Base-by-base conservation (phyloP, 2,888 invertebrate species). In the Drosophila fungiperda region DNA sequence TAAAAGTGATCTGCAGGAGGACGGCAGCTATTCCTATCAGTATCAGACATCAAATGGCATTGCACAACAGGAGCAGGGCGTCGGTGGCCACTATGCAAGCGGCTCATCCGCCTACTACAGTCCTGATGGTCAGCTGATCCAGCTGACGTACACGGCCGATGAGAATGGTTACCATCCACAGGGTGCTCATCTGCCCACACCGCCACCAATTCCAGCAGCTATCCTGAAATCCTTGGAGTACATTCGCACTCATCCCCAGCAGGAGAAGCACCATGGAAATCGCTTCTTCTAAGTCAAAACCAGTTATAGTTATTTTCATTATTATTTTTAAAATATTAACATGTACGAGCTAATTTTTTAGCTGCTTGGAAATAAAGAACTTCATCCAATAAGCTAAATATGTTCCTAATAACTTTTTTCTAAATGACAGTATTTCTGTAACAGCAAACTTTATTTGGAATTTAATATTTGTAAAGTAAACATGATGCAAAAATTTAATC, bases 41-140 rank as follows among this genome's bases (percentile, higher is more conserved):
- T 95, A 90, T 86, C 93, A 95, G 80, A 95, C 95, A 76, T 93
- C 93, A 20, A 95, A 96, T 85, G 95, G 95, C 26, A 96, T 96
- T 87, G 68, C 90, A 0, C 95, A 92, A 7, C 94, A 95, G 78
- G 95, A 95, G 83, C 77, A 87, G 23, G 96, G 95, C 72, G 91
- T 83, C 20, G 92, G 95, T 77, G 94, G 94, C 89, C 94, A 94
- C 83, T 87, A 91, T 53, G 95, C 94, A 20, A 93, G 94, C 64
- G 96, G 96, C 32, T 91, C 92, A 6, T 94, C 93, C 88, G 86
- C 93, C n/a, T 94, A 95, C 93, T 94, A 94, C 66, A 92, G 94
- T 53, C 94, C 94, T 26, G 94, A 94, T 29, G 95, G 95, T 33
- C 76, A 90, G 40, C 76, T 82, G 0, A 88, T 94, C 81, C 76